These are phyloP conservation scores for Coelinius sp. DNA, from an alignment of 2,888 invertebrate genomes.

Conservation along the genomic window DNA sequence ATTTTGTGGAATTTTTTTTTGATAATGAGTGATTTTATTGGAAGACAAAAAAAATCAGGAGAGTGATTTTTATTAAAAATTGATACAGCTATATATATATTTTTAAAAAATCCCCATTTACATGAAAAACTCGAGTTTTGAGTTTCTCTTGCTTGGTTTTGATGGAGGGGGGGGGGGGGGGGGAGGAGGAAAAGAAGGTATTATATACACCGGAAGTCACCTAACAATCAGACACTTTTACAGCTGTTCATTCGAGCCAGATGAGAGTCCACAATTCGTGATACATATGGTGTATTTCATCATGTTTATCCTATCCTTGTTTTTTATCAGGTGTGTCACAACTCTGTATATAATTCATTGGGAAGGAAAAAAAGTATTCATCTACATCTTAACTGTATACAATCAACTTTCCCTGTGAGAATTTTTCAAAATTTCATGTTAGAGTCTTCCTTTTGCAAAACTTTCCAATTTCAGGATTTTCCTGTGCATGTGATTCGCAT, in stretches of 20 bases:
- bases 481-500: too few species aligned
- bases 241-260: slow-evolving; percentile 12
- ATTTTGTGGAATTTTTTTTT: not conserved
- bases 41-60: not conserved
- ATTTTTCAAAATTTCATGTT: too few species aligned
- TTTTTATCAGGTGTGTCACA: too few species aligned
- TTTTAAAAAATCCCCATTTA: too few species aligned
- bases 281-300: slow-evolving; percentile 16
- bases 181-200: slow-evolving; percentile 12
- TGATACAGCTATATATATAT: too few species aligned
- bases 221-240: slow-evolving; percentile 10
- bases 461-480: too few species aligned
- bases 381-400: too few species aligned
- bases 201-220: slow-evolving; percentile 19
- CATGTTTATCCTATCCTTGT: not conserved
- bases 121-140: not conserved
- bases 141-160: not conserved
- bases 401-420: too few species aligned
- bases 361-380: too few species aligned
- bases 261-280: slow-evolving; percentile 11
- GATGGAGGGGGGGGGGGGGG: not conserved
- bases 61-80: too few species aligned
- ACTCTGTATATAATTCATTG: not conserved
- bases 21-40: not conserved
- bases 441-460: too few species aligned